Evolutionary conservation across 2,797 vertebrate species (phyloP).

Genomic region (Nyctalus aviator): DNA sequence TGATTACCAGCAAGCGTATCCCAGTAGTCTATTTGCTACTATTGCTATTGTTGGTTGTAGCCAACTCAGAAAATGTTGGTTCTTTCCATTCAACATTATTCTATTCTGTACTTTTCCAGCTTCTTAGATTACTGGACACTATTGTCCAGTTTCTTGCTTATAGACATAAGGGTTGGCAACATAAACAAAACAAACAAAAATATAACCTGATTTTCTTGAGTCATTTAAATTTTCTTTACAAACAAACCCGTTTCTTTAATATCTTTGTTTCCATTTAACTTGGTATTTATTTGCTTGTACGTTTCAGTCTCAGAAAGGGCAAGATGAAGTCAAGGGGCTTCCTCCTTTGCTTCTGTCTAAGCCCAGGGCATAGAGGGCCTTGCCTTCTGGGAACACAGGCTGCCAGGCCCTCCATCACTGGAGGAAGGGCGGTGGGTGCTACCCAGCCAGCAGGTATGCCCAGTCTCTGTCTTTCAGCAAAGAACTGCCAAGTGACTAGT

Average conservation of each 20-base stretch:
- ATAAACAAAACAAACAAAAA: not conserved
- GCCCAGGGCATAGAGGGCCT: constrained; percentile 61
- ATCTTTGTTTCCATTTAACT: not conserved
- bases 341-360: constrained; percentile 77
- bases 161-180: not conserved
- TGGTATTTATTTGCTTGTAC: constrained; percentile 1
- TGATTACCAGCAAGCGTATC: accelerated
- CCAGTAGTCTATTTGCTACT: not conserved
- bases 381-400: constrained; percentile 73
- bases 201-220: constrained; percentile 16
- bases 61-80: not conserved
- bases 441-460: constrained; percentile 84
- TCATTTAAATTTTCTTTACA: not conserved
- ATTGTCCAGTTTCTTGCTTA: not conserved
- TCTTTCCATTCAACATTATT: not conserved
- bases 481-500: constrained; percentile 88
- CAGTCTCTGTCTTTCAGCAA: constrained; percentile 85
- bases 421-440: constrained; percentile 64
- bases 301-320: constrained; percentile 42
- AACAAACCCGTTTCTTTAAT: constrained; percentile 34
- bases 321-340: constrained; percentile 80
- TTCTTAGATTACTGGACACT: not conserved
- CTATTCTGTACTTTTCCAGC: not conserved
- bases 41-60: not conserved
- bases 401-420: constrained; percentile 73